These are phyloP conservation scores for Acropora tenuis DNA, from an alignment of 64 coral and sea anemone species.

Conservation along the genomic window DNA sequence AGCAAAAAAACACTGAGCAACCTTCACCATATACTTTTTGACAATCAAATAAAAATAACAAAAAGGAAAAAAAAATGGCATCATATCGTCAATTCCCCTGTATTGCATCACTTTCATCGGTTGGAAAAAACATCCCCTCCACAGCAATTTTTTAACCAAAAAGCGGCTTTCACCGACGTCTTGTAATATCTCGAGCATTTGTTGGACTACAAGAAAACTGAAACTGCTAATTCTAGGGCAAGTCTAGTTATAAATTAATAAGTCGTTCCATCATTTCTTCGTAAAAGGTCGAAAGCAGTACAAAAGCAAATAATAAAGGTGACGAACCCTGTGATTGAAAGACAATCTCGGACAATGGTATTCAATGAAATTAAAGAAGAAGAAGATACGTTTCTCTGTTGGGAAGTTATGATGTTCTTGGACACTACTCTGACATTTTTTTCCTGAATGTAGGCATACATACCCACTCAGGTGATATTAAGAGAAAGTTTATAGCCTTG, in stretches of 20 bases:
- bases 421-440: not conserved
- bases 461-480: no score
- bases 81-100: not conserved
- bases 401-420: no score
- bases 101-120: slow-evolving; percentile 1
- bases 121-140: no score
- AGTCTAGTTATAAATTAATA: no score
- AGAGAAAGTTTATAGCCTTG: no score
- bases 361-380: slow-evolving; percentile 9
- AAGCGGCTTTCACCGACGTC: no score
- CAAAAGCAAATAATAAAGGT: not conserved
- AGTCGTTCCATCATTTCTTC: no score
- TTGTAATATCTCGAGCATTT: no score
- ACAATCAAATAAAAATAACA: not conserved
- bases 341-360: not conserved
- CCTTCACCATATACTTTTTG: not conserved
- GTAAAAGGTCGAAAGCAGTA: not conserved
- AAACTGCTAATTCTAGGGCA: no score
- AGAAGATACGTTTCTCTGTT: not conserved
- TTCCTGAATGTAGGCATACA: no score
- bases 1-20: not conserved
- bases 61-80: not conserved
- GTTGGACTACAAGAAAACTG: no score
- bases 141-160: no score
- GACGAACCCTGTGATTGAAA: not conserved